Conservation (phyloP, 2,797 vertebrate species). For the Xenentodon cancila region DNA sequence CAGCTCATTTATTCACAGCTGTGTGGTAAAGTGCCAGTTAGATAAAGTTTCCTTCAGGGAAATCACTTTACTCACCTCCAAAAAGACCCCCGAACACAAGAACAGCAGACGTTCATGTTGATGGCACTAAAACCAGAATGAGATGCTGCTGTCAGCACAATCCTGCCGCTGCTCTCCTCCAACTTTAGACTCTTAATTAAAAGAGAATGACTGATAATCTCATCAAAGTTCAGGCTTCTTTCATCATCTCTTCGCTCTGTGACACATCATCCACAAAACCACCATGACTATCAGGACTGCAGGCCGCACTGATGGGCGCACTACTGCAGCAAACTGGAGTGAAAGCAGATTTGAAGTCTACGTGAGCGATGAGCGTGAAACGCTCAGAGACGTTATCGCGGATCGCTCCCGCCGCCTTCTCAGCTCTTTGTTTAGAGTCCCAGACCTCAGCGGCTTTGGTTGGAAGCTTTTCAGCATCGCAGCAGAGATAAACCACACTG, state of each 20-base stretch:
- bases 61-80: constrained; percentile 5
- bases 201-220: constrained; percentile 54
- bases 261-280: constrained; percentile 29
- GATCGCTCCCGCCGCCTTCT: constrained; percentile 20
- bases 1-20: background rate
- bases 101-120: constrained; percentile 21
- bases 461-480: background rate
- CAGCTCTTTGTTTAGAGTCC: constrained; percentile 2
- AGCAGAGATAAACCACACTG: background rate
- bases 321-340: constrained; percentile 10
- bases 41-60: background rate
- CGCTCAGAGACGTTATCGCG: constrained; percentile 36
- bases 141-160: too few relatives aligned
- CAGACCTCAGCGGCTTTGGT: background rate
- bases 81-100: background rate
- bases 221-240: constrained; percentile 55
- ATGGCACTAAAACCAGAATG: background rate
- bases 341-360: constrained; percentile 35
- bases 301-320: background rate
- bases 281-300: constrained; percentile 47
- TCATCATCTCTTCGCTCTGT: constrained; percentile 45
- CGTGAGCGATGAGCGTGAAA: constrained; percentile 49
- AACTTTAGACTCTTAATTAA: constrained; percentile 61
- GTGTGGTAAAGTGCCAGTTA: background rate
- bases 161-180: background rate